Conservation (phyloP, 2,797 vertebrate species). For the Holocentrus rufus region DNA sequence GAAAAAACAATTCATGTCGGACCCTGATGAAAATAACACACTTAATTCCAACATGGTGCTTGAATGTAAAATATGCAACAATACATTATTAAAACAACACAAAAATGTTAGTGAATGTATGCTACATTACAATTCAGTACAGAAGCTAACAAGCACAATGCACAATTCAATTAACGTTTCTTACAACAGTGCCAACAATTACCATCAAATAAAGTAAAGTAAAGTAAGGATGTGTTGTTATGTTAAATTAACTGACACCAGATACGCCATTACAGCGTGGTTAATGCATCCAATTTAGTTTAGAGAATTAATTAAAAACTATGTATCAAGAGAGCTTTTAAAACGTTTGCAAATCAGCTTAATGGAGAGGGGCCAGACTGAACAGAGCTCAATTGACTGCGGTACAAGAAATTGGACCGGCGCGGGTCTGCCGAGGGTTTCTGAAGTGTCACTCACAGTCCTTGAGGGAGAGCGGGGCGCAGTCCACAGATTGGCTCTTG, state of each 20-base stretch:
- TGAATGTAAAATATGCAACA: no score
- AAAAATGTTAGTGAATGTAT: no score
- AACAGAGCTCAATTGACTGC: constrained; percentile 13
- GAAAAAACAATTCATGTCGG: no score
- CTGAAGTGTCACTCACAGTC: constrained; percentile 77
- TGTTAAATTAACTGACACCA: constrained; percentile 7
- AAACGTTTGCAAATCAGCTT: constrained; percentile 24
- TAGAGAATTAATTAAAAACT: constrained; percentile 11
- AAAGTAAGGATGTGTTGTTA: background rate
- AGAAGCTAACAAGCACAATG: no score
- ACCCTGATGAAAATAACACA: no score
- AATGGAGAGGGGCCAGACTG: constrained; percentile 9
- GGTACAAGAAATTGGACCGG: constrained; percentile 2
- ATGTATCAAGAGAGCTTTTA: constrained; percentile 16
- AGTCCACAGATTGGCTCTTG: constrained; percentile 89
- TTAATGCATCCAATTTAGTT: constrained; percentile 15
- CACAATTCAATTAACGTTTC: no score
- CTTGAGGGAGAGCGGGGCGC: constrained; percentile 77
- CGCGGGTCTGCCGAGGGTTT: constrained; percentile 16
- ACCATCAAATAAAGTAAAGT: no score
- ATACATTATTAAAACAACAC: no score
- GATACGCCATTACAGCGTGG: background rate
- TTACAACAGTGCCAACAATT: no score
- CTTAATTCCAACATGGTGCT: no score
- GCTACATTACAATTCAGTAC: no score